Base-by-base conservation (phyloP, 92 coral and sea anemone species). In the Actinernus sp. region DNA sequence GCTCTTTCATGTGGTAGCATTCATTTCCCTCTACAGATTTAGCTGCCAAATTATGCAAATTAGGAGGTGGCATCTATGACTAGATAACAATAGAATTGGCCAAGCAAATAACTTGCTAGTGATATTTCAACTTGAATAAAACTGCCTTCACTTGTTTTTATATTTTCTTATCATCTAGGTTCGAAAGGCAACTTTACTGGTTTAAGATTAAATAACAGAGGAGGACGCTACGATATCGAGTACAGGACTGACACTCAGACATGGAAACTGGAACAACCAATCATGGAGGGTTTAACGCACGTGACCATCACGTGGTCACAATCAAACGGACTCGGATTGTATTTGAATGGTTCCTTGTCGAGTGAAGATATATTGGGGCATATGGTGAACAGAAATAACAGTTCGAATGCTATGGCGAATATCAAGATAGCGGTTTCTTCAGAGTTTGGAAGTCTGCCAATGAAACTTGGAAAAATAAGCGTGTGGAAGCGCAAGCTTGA, bases 241-340 rank as follows among this genome's bases (percentile, higher is more conserved):
- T 65, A 57, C 44, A 63, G 69, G 11, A 74, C 79, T 24, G 49
- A 58, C 9, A 49, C 58, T 9, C 26, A 46, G 3, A 20, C 73
- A 0, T 74, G 88, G 88, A 58, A 73, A 66, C 53, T 82, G 34
- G 40, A 41, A 13, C 55, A 49, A 31, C 66, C 66, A 40, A 37
- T 27, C 32, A 48, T 55, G 11, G 33, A 24, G 19, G 52, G 58
- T 20, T 54, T 49, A 51, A 70, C 65, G 4, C 78, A 57, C 55
- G 78, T 70, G 48, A 31, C 57, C 8, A 45, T 65, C 73, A 70
- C 53, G 50, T 82, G 65, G 60, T 65, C 66, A 40, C 43, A 16
- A 40, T 55, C 62, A 25, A 65, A 82, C 74, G 83, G 88, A 8
- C 75, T 82, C 32, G 74, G 60, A 28, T 34, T 82, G 18, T 82